Evolutionary conservation across 2,113 vertebrate species (phyloP).

Genomic region (Atractosteus spatula): DNA sequence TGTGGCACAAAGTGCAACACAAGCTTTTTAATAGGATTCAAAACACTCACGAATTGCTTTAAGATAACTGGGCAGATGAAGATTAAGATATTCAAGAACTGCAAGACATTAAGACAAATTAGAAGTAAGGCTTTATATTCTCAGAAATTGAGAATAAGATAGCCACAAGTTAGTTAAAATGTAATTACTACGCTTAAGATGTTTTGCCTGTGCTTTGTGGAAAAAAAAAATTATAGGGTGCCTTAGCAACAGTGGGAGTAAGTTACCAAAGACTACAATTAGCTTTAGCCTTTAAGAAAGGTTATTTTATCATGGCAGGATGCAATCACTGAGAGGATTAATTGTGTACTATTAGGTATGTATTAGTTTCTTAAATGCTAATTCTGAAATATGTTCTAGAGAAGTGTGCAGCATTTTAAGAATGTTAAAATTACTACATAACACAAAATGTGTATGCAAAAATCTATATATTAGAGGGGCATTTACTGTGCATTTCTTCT

Average conservation of each 20-base stretch:
- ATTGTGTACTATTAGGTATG: slow-evolving; percentile 54
- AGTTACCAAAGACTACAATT: slow-evolving; percentile 69
- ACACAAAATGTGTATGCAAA: no score
- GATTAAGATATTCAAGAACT: no score
- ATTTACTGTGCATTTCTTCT: no score
- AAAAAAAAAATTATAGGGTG: slow-evolving; percentile 67
- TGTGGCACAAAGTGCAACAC: no score
- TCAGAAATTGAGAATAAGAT: slow-evolving; percentile 31
- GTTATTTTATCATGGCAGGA: slow-evolving; percentile 53
- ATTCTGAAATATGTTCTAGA: slow-evolving; percentile 4
- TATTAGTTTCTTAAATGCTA: slow-evolving; percentile 43
- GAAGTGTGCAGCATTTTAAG: no score
- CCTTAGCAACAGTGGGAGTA: slow-evolving; percentile 69
- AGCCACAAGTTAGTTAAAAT: slow-evolving; percentile 61
- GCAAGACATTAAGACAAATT: no score
- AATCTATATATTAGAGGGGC: no score
- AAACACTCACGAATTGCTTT: no score
- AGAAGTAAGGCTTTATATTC: no score
- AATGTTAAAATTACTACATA: no score
- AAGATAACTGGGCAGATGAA: no score
- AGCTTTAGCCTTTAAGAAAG: slow-evolving; percentile 63
- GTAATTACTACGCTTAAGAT: slow-evolving; percentile 74
- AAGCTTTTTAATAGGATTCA: no score
- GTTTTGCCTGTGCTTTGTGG: slow-evolving; percentile 61
- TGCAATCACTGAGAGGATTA: slow-evolving; percentile 61